Conservation (phyloP, 2,888 invertebrate genomes). For the Xestia xanthographa region DNA sequence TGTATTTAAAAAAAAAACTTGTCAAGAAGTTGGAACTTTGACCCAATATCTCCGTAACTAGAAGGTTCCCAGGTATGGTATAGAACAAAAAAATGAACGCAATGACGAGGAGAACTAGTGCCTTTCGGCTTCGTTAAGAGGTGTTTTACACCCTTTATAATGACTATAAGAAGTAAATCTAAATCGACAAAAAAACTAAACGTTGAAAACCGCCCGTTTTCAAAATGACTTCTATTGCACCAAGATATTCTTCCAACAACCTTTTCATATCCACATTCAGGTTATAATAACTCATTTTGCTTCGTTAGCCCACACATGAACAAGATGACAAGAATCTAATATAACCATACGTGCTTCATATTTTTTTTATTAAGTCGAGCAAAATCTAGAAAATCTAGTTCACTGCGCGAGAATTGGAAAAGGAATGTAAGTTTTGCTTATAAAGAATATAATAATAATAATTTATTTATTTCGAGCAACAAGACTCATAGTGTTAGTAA, state of each 20-base stretch:
- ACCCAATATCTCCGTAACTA: no score
- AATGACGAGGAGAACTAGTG: no score
- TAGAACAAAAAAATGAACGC: no score
- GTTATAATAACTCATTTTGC: slow-evolving; percentile 37
- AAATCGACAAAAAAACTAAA: not conserved
- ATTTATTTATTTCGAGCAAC: no score
- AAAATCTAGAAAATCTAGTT: slow-evolving; percentile 51
- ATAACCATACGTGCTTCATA: slow-evolving; percentile 36
- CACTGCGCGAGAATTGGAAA: slow-evolving; percentile 56
- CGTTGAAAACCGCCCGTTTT: not conserved
- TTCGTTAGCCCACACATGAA: slow-evolving; percentile 14
- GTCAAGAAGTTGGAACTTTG: no score
- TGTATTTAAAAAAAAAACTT: no score
- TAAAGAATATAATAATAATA: slow-evolving; percentile 31
- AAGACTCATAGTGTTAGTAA: no score
- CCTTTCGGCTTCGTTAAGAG: no score
- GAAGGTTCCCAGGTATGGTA: no score
- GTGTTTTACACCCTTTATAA: no score
- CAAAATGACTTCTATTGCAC: not conserved
- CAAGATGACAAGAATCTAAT: slow-evolving; percentile 42
- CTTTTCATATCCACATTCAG: slow-evolving; percentile 1
- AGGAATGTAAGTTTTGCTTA: slow-evolving; percentile 41
- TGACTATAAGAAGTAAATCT: no score
- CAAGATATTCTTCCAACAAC: not conserved
- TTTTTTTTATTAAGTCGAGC: slow-evolving; percentile 50